Base-by-base conservation (phyloP, 2,797 vertebrate species). In the Peromyscus melanophrys region DNA sequence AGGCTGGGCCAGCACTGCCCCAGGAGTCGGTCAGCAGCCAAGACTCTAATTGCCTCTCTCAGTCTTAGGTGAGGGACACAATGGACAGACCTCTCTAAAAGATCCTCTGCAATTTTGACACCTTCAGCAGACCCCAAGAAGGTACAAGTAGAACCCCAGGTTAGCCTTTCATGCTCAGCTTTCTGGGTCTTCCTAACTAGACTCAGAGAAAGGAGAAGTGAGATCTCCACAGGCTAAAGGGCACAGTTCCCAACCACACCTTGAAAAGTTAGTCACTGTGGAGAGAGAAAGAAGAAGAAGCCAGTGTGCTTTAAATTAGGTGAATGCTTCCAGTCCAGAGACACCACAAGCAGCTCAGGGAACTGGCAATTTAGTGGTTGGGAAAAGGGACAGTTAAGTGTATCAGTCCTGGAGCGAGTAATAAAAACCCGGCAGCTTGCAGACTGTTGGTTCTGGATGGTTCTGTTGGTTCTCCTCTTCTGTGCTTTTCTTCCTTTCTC, bases 281-380 rank as follows among this genome's bases (percentile, higher is more conserved):
- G 96, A 98, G 98, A 98, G 96, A 97, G 96, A 1, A 25, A 55
- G 75, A 61, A 77, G 87, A 94, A 98, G 98, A 98, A 98, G 98
- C 98, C 97, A 95, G 73, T 96, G 96, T 97, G 97, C 98, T 98
- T 97, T 95, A 97, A 98, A 97, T 97, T 84, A 98, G 97, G 96
- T 92, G 91, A 97, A 98, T 94, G 88, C 96, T 98, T 98, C 97
- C 78, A 95, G 97, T 97, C 90, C 90, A 67, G 95, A 96, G 94
- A 98, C 97, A 85, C 52, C 83, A 96, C 0, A 6, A 59, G 55
- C 63, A 37, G 97, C 98, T 98, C 37, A 7, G 97, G 97, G 97
- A 97, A 97, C 96, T 96, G 98, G 97, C 97, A 96, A 96, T 96
- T 98, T 97, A 92, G 95, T 96, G 89, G 96, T 89, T 98, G 13